Base-by-base conservation (phyloP, 2,888 invertebrate genomes). In the Agriopis aurantiaria region DNA sequence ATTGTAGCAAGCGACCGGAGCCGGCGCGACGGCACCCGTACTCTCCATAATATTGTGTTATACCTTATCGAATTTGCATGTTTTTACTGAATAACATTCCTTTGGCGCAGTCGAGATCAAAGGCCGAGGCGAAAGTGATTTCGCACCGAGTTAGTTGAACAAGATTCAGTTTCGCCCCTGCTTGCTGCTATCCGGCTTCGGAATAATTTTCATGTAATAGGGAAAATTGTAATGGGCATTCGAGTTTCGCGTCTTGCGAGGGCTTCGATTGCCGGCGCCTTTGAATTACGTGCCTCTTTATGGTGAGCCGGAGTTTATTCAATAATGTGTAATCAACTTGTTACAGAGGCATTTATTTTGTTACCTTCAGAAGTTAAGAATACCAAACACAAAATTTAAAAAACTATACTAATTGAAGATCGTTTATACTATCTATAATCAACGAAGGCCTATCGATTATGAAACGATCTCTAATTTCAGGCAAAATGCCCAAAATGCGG, bases 11-110 rank as follows among this genome's bases (percentile, higher is more conserved):
- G 79, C 80, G 57, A 67, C 60, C 45, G 23, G 51, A 46, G 79
- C 71, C 78, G 80, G 81, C 79, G 75, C 85, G 80, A 68, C 84
- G 83, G 83, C 89, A 85, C 85, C 87, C 69, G 53, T 74, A 71
- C 86, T 88, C 87, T 86, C 83, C 85, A 87, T 90, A 92, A 93
- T 92, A 93, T 93, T 93, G 92, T 93, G 91, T 94, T 93, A 93
- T 93, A 93, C 92, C 91, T 93, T 93, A 94, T 94, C 93, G 92
- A 93, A 94, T 94, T 94, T 94, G 92, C 94, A 94, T 94, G 93
- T 94, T 94, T 94, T 94, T 94, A 93, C 94, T 92, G 93, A 92
- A 93, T 92, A 93, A 92, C 91, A 92, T 94, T 92, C 92, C 94
- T 93, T 94, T 93, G 92, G 92, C 91, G 89, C 91, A 87, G 83